Conservation (phyloP, 2,113 vertebrate species). For the Hyperopisus bebe region DNA sequence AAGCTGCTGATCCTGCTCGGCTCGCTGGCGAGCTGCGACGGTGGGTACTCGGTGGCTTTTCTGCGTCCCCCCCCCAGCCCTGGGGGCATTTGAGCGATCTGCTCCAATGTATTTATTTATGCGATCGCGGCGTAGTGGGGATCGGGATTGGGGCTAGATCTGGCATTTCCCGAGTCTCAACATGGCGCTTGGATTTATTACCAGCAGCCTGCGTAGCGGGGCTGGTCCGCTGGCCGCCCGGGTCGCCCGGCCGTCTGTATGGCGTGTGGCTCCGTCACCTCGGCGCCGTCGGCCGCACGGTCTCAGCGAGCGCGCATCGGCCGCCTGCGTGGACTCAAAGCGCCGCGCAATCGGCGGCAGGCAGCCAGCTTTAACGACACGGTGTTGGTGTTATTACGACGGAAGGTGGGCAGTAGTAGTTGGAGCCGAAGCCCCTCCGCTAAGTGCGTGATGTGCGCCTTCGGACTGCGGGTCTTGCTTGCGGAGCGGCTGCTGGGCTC, state of each 20-base stretch:
- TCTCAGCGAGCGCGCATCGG: background rate
- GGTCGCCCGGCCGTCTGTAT: background rate
- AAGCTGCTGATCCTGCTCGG: constrained; percentile 53
- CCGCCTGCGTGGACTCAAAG: background rate
- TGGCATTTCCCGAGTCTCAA: constrained; percentile 46
- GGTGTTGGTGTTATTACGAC: background rate
- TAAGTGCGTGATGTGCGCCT: background rate
- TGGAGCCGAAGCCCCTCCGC: background rate
- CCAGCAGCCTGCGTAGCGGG: background rate
- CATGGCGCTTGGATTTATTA: constrained; percentile 54
- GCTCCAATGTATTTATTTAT: constrained; percentile 42
- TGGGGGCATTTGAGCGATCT: constrained; percentile 34
- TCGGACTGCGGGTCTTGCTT: background rate
- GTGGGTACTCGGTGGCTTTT: constrained; percentile 49
- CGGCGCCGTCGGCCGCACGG: background rate
- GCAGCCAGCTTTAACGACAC: background rate
- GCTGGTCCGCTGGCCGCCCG: background rate
- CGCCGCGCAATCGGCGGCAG: background rate
- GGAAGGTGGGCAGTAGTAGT: background rate
- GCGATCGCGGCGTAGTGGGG: constrained; percentile 16
- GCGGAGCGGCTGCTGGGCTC: background rate
- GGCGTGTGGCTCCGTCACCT: background rate
- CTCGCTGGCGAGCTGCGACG: constrained; percentile 46
- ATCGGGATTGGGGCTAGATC: background rate
- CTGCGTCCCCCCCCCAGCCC: constrained; percentile 37